Evolutionary conservation across 2,888 invertebrate genomes (phyloP), one percentile per base, ranked within the genome.

Genomic region (Xiphydria camelus): DNA sequence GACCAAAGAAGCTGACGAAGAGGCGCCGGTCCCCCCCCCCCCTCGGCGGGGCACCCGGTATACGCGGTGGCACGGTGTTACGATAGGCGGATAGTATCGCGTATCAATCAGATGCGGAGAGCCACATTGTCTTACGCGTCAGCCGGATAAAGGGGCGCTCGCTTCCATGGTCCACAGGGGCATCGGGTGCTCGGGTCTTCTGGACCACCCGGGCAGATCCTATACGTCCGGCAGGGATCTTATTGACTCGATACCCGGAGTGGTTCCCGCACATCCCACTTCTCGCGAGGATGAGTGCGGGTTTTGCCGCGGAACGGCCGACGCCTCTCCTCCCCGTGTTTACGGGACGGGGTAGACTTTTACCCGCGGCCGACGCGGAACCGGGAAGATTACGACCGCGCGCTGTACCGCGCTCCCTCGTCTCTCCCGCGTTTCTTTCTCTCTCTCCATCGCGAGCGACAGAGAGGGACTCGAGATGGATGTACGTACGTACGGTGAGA

Each of bases 31-130:
- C 6, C 34, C 21, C 29, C 22, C 17, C 15, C 22, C 9, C 15
- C 23, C 5, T 32, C 37, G 21, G n/a, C 34, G 4, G 34, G 18
- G 20, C 21, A 17, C 35, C 15, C 25, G 42, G 23, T 37, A 35
- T 26, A 34, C 26, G 19, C 18, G 17, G 43, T 23, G 21, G 38
- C 17, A 46, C 41, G 51, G 56, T 52, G 61, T 55, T 61, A 57
- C 57, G 65, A 66, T 67, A 66, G 61, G 55, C 47, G 60, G 63
- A 64, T 67, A 63, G 62, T 68, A 70, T 72, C 67, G 64, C 64
- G 64, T 71, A 73, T 73, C 70, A 70, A 73, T 73, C 72, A 72
- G 61, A 68, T 55, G 63, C 61, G 58, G 57, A 60, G 62, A 52
- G 58, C 54, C 55, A 56, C 66, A 70, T 73, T 71, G 71, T 73